Conservation (phyloP, 2,113 vertebrate genomes). For the Uropsilus gracilis region DNA sequence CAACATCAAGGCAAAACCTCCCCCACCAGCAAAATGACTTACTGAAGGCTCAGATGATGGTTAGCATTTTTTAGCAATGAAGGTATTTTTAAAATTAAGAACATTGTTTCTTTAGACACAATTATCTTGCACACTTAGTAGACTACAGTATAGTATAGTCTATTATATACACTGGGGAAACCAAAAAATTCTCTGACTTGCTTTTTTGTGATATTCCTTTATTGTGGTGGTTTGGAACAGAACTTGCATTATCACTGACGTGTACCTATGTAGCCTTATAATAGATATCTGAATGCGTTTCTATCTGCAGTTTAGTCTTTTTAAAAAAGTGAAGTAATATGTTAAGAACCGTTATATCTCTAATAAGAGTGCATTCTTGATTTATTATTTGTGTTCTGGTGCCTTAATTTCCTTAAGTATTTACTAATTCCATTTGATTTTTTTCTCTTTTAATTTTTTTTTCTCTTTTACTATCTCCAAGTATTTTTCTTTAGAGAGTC, state of each 20-base stretch:
- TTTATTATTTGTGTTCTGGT: constrained; percentile 43
- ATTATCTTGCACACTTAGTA: background rate
- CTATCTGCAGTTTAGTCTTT: constrained; percentile 24
- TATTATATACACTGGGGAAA: background rate
- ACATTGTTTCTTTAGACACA: background rate
- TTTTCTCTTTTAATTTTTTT: background rate
- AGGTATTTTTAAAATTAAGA: no score
- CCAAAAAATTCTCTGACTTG: background rate
- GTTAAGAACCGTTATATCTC: background rate
- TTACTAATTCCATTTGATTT: constrained; percentile 23
- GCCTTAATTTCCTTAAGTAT: constrained; percentile 44
- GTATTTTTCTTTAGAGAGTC: constrained; percentile 46
- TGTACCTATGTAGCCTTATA: background rate
- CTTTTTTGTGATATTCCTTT: background rate
- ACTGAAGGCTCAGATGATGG: background rate
- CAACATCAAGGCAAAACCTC: background rate
- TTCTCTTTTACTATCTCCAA: constrained; percentile 1
- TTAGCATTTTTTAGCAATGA: background rate
- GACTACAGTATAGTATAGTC: background rate
- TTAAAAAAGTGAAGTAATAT: background rate
- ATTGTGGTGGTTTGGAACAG: background rate
- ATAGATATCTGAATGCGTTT: constrained; percentile 20
- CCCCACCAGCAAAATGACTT: background rate
- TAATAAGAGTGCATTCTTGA: constrained; percentile 35
- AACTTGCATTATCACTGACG: background rate